phyloP scores from a whole-genome alignment of 2,797 vertebrate genomes.

The Sibirionetta formosa region DNA sequence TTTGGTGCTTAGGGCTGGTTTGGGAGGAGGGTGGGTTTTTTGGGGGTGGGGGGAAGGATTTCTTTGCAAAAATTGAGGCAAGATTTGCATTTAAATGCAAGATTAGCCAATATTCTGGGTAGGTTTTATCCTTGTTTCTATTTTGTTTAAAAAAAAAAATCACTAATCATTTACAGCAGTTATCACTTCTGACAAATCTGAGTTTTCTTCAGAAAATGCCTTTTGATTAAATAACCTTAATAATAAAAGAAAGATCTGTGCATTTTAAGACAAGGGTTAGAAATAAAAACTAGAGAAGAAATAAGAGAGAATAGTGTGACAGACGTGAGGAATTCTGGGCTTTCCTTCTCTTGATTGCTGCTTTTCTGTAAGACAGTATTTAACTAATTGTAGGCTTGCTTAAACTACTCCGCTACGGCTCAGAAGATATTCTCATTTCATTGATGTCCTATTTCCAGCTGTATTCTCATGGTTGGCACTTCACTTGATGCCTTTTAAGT shows the following conservation, averaged over 20 bases:
- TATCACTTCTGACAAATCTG: not conserved
- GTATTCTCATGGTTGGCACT: not conserved
- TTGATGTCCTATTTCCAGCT: not conserved
- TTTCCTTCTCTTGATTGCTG: not conserved
- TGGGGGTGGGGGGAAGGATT: too few relatives aligned
- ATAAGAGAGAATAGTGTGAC: not conserved
- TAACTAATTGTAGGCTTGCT: not conserved
- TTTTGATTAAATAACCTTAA: not conserved
- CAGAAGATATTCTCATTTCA: not conserved
- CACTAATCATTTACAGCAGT: not conserved
- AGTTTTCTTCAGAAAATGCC: not conserved
- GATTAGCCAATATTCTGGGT: not conserved
- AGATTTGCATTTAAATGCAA: not conserved
- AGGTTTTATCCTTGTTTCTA: not conserved
- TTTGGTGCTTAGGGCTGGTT: not conserved
- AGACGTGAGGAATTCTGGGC: not conserved
- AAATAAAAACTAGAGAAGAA: not conserved
- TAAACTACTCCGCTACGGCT: not conserved
- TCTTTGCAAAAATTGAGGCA: not conserved
- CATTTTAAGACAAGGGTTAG: not conserved
- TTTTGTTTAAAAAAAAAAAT: not conserved
- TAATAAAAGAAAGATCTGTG: not conserved
- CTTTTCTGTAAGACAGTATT: not conserved
- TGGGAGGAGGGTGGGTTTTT: not conserved
- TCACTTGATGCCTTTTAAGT: not conserved